phyloP scores from a whole-genome alignment of 2,113 vertebrate species.

The Galbula dea region DNA sequence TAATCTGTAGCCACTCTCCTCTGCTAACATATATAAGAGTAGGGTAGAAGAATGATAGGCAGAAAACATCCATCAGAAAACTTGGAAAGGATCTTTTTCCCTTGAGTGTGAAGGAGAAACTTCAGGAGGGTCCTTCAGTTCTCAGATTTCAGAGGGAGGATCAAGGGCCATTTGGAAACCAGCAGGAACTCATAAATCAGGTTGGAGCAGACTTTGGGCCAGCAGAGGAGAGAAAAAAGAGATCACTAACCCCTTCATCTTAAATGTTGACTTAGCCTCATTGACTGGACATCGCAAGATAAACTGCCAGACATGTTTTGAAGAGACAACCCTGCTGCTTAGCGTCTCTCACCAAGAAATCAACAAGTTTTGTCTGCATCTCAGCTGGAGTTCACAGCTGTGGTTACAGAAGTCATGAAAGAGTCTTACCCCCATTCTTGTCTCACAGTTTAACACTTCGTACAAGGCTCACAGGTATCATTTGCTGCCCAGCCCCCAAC shows the following conservation, averaged over 20 bases:
- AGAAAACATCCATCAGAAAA: neutral
- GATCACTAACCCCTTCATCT: conserved; percentile 32
- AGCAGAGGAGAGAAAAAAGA: neutral
- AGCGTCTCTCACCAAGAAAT: neutral
- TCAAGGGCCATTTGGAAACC: neutral
- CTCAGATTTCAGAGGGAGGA: conserved; percentile 41
- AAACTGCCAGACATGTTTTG: conserved; percentile 24
- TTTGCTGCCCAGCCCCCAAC: accelerated
- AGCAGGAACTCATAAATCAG: conserved; percentile 56
- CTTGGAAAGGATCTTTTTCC: neutral
- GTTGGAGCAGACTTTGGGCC: neutral
- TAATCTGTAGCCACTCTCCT: neutral
- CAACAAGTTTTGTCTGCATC: neutral
- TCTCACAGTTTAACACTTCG: neutral
- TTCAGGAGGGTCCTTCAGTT: neutral
- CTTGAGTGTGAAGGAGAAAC: neutral
- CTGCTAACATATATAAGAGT: accelerated
- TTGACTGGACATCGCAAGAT: neutral
- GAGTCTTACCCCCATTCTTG: neutral
- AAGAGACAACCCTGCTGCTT: conserved; percentile 8
- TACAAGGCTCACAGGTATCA: accelerated
- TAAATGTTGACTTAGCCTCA: conserved; percentile 14
- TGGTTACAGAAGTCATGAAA: neutral
- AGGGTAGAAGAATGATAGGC: neutral
- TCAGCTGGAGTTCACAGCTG: conserved; percentile 15